A percentile compares a stretch with the other conserved stretches of the same genome.
These are phyloP conservation scores for Manacus vitellinus DNA, from an alignment of 2,113 vertebrate genomes.

Conservation along the genomic window DNA sequence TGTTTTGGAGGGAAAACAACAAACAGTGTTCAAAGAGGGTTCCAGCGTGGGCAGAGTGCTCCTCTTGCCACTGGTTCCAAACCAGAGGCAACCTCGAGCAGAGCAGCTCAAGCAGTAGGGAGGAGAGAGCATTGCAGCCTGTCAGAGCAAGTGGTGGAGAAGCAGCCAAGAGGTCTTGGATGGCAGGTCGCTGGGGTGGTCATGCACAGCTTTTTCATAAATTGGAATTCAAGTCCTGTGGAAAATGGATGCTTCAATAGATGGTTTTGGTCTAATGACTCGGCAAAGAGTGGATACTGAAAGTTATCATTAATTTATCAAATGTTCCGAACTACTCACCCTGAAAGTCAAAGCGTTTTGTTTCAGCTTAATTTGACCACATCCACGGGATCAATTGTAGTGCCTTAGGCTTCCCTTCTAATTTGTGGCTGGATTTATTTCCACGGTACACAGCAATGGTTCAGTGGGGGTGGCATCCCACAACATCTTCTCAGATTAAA, in stretches of 20 bases:
- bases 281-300: neutral
- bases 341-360: neutral
- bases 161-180: neutral
- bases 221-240: neutral
- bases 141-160: neutral
- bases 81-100: neutral
- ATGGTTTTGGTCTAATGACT: neutral
- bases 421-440: neutral
- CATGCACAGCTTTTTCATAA: neutral
- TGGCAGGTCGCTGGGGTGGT: neutral
- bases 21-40: neutral
- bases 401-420: neutral
- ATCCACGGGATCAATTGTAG: fast-evolving
- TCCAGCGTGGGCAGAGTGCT: neutral
- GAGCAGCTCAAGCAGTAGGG: neutral
- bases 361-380: slow-evolving; percentile 8
- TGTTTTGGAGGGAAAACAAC: neutral
- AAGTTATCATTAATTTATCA: neutral
- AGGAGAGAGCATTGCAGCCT: neutral
- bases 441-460: neutral
- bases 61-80: neutral
- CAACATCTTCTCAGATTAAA: neutral
- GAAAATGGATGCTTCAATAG: neutral
- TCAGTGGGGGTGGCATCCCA: neutral
- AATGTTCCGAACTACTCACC: neutral